A percentile compares a stretch with the other conserved stretches of the same genome.
Evolutionary conservation across 2,797 vertebrate species (phyloP).

Genomic region (Muraenolepis orangiensis): DNA sequence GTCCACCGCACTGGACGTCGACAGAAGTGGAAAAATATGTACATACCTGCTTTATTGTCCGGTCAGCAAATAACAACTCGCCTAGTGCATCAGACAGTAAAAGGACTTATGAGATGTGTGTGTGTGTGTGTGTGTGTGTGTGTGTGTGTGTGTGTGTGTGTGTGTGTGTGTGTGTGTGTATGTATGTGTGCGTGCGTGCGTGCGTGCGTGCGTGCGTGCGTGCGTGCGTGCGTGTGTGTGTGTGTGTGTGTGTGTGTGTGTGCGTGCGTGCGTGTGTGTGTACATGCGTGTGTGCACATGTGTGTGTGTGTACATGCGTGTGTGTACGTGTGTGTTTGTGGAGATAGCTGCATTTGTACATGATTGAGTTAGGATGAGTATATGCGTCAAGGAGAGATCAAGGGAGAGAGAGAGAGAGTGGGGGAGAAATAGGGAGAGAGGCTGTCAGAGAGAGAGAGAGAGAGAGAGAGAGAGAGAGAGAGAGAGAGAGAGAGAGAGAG

Average conservation of each 20-base stretch:
- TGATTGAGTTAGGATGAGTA: constrained; percentile 29
- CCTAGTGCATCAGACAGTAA: constrained; percentile 43
- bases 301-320: neutral
- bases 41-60: constrained; percentile 52
- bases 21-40: constrained; percentile 42
- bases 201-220: constrained; percentile 2
- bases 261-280: constrained; percentile 4
- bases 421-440: constrained; percentile 4
- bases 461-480: constrained; percentile 4
- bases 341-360: constrained; percentile 19
- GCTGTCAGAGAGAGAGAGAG: constrained; percentile 23
- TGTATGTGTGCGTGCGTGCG: neutral
- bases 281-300: neutral
- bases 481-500: neutral
- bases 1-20: constrained; percentile 21
- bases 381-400: constrained; percentile 22
- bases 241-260: constrained; percentile 17
- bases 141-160: constrained; percentile 6
- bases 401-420: constrained; percentile 30
- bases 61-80: constrained; percentile 52
- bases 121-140: neutral
- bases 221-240: neutral
- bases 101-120: constrained; percentile 17
- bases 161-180: constrained; percentile 9
- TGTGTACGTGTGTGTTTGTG: neutral